Evolutionary conservation across 2,797 vertebrate species (phyloP), one percentile per base, ranked within the genome.

Genomic region (Trematomus bernacchii): DNA sequence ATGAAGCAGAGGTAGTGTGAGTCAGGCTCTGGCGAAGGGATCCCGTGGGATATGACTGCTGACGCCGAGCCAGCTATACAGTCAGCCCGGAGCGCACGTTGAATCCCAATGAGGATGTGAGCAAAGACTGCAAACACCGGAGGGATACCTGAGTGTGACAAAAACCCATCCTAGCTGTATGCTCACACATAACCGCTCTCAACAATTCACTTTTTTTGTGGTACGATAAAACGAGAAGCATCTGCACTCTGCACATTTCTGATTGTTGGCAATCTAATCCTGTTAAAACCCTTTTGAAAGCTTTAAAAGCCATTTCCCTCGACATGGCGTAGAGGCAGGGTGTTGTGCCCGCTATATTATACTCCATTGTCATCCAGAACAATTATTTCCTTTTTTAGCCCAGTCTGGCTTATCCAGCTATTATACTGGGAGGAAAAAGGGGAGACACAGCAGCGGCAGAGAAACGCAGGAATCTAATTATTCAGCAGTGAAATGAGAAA

Each of bases 311-410:
- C 46, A 87, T 84, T 84, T 92, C 85, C 82, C 85, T 73, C 57
- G 46, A 68, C 81, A 61, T 75, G 70, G 79, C 84, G 85, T 74
- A 77, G 69, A 73, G 85, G 66, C 77, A 73, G 81, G 72, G 83
- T 73, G 79, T 14, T 54, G 54, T 61, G 78, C 62, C 62, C 66
- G 79, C 80, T 52, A 73, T 84, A 87, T 75, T 89, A 74, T 80
- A 69, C 78, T 54, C 87, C 85, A 92, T 93, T 93, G 90, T 94
- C 85, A 88, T 79, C 71, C 75, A 84, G 90, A 91, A 92, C 89
- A 92, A 93, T 91, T 83, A 87, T 77, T 82, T 86, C 79, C 76
- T 66, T 89, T 90, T 90, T 88, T 85, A 90, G 75, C 80, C 71
- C 64, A 75, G 82, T 67, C 86, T 79, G 73, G 77, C 70, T 91